Base-by-base conservation (phyloP, 2,797 vertebrate species). In the Scyliorhinus canicula region DNA sequence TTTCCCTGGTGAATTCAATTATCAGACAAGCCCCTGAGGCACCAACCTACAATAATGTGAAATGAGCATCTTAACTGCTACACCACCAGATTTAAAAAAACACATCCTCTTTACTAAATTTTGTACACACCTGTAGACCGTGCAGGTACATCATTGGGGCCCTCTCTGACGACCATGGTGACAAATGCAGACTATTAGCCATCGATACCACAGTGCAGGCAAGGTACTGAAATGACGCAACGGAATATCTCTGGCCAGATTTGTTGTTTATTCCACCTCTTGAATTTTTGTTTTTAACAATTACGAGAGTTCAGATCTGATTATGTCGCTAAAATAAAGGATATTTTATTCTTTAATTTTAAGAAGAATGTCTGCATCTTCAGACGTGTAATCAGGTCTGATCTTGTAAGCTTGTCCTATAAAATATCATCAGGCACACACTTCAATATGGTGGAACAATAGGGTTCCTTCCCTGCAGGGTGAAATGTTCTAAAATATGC, bases 1-100 rank as follows among this genome's bases (percentile, higher is more conserved):
- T 93, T 93, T 93, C 93, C 93, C 93, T 93, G 93, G 93, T 93
- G 93, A 93, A 93, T 93, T 93, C 93, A 93, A 93, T 93, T 93
- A 93, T 93, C 93, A 93, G 93, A 71, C 60, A 71, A 93, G 65
- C 93, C 93, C 93, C 93, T 67, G 65, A 93, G 93, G 93, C 93
- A 11, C 65, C 40, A 93, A 93, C 93, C 93, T 93, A 71, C 93
- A 93, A 93, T 71, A 69, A 71, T 93, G 93, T 71, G 93, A 71
- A 71, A 93, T 71, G 93, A 93, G 93, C 93, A 52, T 71, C 93
- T 93, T 93, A 93, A 93, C 93, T 93, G 67, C 93, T 93, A 31
- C 93, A 93, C 93, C 26, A 52, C 65, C 93, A 93, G 63, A 93
- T 93, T 90, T 19, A 65, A 65, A 91, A 63, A 91, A 65, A 63